phyloP scores from a whole-genome alignment of 2,113 vertebrate species.

The Oceanodroma tethys region DNA sequence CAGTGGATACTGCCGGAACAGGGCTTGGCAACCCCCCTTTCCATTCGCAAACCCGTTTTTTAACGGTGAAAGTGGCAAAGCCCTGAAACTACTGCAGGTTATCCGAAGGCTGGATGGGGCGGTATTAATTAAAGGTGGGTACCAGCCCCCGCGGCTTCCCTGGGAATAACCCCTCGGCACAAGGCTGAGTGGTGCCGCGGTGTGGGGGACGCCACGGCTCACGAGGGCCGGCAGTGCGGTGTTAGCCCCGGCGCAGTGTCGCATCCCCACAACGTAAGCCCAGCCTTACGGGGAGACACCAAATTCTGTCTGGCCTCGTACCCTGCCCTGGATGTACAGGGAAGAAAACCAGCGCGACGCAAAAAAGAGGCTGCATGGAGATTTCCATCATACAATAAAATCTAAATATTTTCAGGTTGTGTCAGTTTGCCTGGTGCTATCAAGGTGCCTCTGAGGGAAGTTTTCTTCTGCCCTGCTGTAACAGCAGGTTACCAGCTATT shows the following conservation, averaged over 20 bases:
- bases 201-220: background rate
- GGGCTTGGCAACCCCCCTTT: background rate
- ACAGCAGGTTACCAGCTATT: background rate
- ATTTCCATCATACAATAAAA: background rate
- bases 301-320: background rate
- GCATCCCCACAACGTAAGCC: background rate
- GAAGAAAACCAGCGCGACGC: background rate
- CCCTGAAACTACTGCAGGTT: background rate
- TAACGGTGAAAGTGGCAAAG: background rate
- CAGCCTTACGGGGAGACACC: background rate
- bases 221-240: fast-evolving
- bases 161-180: background rate
- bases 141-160: background rate
- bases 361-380: background rate
- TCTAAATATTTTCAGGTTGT: background rate
- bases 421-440: background rate
- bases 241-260: fast-evolving
- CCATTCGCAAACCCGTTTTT: background rate
- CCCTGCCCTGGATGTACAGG: no score
- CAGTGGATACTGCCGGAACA: background rate
- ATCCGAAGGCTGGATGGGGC: background rate
- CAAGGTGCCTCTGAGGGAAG: background rate
- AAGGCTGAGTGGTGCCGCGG: background rate
- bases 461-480: background rate
- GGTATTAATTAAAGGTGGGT: background rate